Evolutionary conservation across 2,888 invertebrate species (phyloP).

Genomic region (Sinodicranocentrus sp.): DNA sequence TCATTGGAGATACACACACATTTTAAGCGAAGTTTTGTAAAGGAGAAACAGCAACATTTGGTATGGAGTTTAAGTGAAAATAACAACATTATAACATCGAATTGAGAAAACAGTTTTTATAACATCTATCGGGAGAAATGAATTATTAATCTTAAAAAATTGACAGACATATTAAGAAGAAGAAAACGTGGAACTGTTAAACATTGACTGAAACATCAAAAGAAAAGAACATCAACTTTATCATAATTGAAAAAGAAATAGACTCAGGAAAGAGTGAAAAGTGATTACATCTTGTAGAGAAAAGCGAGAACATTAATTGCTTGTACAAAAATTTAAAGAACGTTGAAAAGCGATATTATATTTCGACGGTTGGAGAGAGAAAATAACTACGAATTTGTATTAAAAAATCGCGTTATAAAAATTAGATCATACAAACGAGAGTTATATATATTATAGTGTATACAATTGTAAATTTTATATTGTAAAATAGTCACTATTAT

Average conservation of each 20-base stretch:
- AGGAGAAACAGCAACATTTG: neutral
- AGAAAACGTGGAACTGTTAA: conserved; percentile 3
- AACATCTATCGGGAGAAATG: neutral
- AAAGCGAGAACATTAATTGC: no score
- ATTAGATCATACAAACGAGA: neutral
- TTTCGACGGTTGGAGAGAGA: neutral
- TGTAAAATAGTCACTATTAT: conserved; percentile 43
- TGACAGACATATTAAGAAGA: conserved; percentile 42
- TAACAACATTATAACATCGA: neutral
- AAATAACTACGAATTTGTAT: neutral
- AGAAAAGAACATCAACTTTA: conserved; percentile 21
- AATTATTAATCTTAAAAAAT: neutral
- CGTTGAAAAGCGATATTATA: conserved; percentile 18
- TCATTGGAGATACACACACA: conserved; percentile 1
- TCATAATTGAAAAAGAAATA: no score
- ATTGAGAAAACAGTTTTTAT: neutral
- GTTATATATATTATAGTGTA: neutral
- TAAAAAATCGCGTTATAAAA: conserved; percentile 28
- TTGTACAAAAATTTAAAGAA: conserved; percentile 31
- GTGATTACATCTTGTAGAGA: conserved; percentile 6
- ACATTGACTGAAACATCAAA: conserved; percentile 45
- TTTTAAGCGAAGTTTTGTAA: conserved; percentile 25
- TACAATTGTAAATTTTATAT: conserved; percentile 31
- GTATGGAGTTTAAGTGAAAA: neutral
- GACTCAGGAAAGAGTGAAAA: conserved; percentile 46